Conservation (phyloP, 2,888 invertebrate genomes). For the Elmis aenea region DNA sequence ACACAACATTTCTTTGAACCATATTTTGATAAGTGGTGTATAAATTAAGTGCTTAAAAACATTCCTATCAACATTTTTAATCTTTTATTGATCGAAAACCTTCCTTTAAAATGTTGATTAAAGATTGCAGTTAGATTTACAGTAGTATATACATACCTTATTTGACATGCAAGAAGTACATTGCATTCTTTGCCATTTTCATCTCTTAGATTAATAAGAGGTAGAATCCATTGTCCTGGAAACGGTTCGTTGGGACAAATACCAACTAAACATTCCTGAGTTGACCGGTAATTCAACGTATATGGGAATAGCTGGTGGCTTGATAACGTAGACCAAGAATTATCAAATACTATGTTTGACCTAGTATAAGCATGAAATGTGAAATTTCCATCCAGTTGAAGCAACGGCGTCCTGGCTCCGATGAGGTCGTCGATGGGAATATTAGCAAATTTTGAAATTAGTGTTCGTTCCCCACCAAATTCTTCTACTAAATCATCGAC, state of each 20-base stretch:
- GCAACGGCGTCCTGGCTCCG: slow-evolving; percentile 52
- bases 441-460: slow-evolving; percentile 39
- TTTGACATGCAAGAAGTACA: slow-evolving; percentile 53
- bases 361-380: slow-evolving; percentile 54
- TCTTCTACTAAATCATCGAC: slow-evolving; percentile 34
- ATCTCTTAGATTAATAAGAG: slow-evolving; percentile 57
- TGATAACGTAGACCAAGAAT: slow-evolving; percentile 54
- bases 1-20: no score
- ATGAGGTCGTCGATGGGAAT: slow-evolving; percentile 36
- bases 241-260: slow-evolving; percentile 56
- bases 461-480: slow-evolving; percentile 39
- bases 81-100: no score
- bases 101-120: no score
- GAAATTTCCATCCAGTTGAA: slow-evolving; percentile 54
- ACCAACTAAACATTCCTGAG: slow-evolving; percentile 53
- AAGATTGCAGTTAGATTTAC: no score
- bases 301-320: slow-evolving; percentile 61
- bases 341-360: slow-evolving; percentile 55
- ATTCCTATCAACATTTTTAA: no score
- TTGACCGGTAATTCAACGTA: slow-evolving; percentile 57
- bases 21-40: no score
- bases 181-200: slow-evolving; percentile 49
- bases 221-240: slow-evolving; percentile 61
- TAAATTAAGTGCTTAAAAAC: no score
- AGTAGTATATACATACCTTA: slow-evolving; percentile 47